Evolutionary conservation across 1,140 invertebrate genomes (phyloP).

Genomic region (Pararge aegeria): DNA sequence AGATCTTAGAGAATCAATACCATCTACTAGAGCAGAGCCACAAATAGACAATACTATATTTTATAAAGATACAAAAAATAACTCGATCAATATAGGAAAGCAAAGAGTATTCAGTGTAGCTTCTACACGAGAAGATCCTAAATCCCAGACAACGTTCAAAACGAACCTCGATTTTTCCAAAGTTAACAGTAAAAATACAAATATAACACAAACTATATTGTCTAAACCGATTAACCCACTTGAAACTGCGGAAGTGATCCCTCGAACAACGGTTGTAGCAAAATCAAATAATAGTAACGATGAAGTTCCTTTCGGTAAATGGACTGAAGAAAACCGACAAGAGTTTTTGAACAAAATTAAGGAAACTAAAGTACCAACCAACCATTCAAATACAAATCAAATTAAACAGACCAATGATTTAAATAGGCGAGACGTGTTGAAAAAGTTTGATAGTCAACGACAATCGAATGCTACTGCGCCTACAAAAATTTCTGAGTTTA

Average conservation of each 20-base stretch:
- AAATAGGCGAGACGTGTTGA: conserved; percentile 65
- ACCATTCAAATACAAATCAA: conserved; percentile 60
- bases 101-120: background rate
- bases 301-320: conserved; percentile 69
- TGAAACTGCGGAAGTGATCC: conserved; percentile 31
- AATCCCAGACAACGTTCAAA: background rate
- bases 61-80: background rate
- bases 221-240: conserved; percentile 4
- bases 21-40: background rate
- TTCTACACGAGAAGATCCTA: background rate
- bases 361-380: conserved; percentile 56
- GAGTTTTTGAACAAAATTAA: conserved; percentile 73
- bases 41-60: background rate
- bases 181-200: background rate
- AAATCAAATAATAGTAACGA: conserved; percentile 50
- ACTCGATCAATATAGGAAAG: background rate
- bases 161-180: background rate
- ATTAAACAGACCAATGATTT: conserved; percentile 71
- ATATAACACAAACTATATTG: background rate
- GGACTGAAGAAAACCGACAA: conserved; percentile 70
- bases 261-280: conserved; percentile 30
- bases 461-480: conserved; percentile 42
- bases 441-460: conserved; percentile 70
- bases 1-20: background rate
- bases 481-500: conserved; percentile 43